A percentile compares a stretch with the other conserved stretches of the same genome.
Conservation (phyloP, 2,888 invertebrate species). For the Cosmorhoe ocellata region DNA sequence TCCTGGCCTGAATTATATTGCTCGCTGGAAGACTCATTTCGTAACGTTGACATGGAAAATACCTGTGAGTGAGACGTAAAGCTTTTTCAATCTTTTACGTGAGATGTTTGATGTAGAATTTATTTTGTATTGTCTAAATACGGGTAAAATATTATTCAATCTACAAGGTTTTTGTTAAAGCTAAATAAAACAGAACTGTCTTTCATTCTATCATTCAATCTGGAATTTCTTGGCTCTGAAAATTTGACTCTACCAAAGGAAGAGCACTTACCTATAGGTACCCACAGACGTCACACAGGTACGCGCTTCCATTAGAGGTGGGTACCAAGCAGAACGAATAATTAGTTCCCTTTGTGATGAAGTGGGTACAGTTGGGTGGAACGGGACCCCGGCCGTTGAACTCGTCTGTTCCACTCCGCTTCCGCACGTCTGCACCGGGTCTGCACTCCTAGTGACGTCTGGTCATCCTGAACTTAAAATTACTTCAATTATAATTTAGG, state of each 20-base stretch:
- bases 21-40: conserved; percentile 18
- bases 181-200: no score
- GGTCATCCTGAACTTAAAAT: conserved; percentile 11
- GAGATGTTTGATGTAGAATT: no score
- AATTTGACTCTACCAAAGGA: no score
- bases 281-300: not conserved
- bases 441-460: conserved; percentile 26
- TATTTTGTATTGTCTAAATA: no score
- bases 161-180: no score
- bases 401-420: conserved; percentile 58
- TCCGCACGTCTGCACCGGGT: conserved; percentile 46
- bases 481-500: not conserved
- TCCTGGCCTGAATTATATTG: conserved; percentile 23
- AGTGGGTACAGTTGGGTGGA: conserved; percentile 21
- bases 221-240: no score
- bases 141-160: no score
- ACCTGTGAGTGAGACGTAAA: no score
- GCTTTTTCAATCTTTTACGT: no score
- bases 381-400: conserved; percentile 54
- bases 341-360: conserved; percentile 21
- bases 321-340: conserved; percentile 7
- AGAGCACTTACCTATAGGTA: not conserved
- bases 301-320: not conserved
- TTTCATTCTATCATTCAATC: no score
- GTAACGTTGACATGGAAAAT: not conserved